Base-by-base conservation (phyloP, 2,888 invertebrate genomes). In the Meiosimyza decipiens region DNA sequence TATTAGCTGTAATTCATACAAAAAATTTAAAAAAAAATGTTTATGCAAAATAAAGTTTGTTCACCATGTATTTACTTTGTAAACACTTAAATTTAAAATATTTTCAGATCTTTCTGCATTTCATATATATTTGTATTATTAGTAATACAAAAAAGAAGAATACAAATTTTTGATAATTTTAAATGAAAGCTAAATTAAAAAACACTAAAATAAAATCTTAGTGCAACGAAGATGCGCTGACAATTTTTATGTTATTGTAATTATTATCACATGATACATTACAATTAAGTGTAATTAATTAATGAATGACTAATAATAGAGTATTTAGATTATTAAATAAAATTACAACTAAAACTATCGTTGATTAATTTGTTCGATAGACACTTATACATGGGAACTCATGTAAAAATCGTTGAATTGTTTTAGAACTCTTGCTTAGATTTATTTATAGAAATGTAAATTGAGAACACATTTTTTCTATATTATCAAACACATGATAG, bases 231-330 rank as follows among this genome's bases (percentile, higher is more conserved):
- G 40, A 9, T 40, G 3, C 16, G 54, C 67, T 55, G 67, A 50
- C 15, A 28, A 52, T 57, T 15, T 50, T 33, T 69, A 51, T 60
- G 60, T 60, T 62, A 69, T 50, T 69, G 60, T 69, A 69, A 60
- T 69, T 62, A 52, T 69, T 51, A 9, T 40, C 40, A 40, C 40
- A 59, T 69, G 33, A 62, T 51, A n/a, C 13, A 51, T 69, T 51
- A 69, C 51, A 28, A 51, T 69, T 60, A 69, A 60, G 60, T 69
- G 69, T 69, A 69, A 69, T 69, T 69, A 69, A 33, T 60, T 51
- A 69, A 60, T 62, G 52, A 69, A n/a, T n/a, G 49, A 40, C 40
- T 40, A 63, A 63, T n/a, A 40, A 40, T 40, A 40, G 9, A 40
- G 9, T 40, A n/a, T n/a, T 40, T 40, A 40, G 40, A 40, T 40